Conservation (phyloP, 1,140 invertebrate species). For the Plectrocnemia conspersa region DNA sequence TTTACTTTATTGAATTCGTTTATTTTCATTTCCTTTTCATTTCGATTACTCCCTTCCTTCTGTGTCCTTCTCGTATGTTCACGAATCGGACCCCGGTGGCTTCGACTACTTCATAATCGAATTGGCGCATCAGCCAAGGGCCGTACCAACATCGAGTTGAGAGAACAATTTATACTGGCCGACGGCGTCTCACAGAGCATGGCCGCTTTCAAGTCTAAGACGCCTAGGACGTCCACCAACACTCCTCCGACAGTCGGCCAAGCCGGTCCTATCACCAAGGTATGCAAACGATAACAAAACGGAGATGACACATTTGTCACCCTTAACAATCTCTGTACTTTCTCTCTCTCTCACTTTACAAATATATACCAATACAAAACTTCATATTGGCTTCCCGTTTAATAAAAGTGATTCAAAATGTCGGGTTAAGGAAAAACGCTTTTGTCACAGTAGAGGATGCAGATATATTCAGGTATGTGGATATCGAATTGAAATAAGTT, state of each 20-base stretch:
- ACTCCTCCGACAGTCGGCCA: constrained; percentile 56
- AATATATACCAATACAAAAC: too few species aligned
- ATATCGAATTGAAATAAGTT: background rate
- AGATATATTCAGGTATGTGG: constrained; percentile 7
- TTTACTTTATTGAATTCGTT: constrained; percentile 17
- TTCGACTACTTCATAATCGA: constrained; percentile 5
- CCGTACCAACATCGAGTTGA: constrained; percentile 97
- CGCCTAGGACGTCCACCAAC: constrained; percentile 73
- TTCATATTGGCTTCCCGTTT: too few species aligned
- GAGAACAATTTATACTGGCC: constrained; percentile 97
- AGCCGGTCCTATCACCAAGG: constrained; percentile 90
- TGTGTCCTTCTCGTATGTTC: background rate
- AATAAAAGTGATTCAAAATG: too few species aligned
- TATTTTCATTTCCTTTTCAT: constrained; percentile 12
- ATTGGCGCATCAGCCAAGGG: constrained; percentile 79
- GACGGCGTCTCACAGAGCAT: constrained; percentile 96
- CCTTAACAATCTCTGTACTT: too few species aligned
- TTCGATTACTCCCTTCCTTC: constrained; percentile 23
- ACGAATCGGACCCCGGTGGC: constrained; percentile 44
- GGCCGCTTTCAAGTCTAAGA: constrained; percentile 90
- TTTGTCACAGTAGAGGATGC: constrained; percentile 5
- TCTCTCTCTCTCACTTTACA: too few species aligned
- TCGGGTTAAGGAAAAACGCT: too few species aligned
- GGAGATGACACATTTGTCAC: background rate
- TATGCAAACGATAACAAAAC: constrained; percentile 47